phyloP scores from a whole-genome alignment of 2,888 invertebrate species.

The Globia sparganii region DNA sequence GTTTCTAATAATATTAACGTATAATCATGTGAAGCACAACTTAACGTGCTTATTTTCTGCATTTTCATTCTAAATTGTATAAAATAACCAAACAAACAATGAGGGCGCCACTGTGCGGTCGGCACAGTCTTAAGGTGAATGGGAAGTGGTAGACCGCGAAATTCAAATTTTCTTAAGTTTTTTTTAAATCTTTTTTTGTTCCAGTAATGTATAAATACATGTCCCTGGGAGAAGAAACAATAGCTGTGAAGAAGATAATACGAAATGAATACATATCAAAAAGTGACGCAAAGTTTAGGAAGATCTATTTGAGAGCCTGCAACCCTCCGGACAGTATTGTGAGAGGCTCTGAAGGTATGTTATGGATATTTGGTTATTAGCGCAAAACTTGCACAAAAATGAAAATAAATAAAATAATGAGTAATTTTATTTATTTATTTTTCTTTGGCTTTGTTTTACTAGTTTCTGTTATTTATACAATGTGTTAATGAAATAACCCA shows the following conservation, averaged over 20 bases:
- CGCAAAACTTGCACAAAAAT: background rate
- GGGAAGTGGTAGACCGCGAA: too few species aligned
- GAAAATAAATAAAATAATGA: background rate
- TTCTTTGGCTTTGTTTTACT: background rate
- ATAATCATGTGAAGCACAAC: too few species aligned
- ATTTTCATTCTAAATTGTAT: too few species aligned
- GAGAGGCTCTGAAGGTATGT: conserved; percentile 94
- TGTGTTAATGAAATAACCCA: too few species aligned
- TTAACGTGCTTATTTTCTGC: too few species aligned
- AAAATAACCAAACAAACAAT: too few species aligned
- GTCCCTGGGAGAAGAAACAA: conserved; percentile 90
- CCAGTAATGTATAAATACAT: conserved; percentile 95
- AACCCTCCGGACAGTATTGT: conserved; percentile 93
- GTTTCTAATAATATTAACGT: too few species aligned
- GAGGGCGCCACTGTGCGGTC: too few species aligned
- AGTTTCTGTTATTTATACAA: background rate
- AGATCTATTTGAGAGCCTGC: conserved; percentile 92
- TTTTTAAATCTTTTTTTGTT: conserved; percentile 58
- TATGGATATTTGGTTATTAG: conserved; percentile 3
- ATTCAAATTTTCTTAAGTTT: too few species aligned
- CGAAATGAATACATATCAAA: conserved; percentile 89
- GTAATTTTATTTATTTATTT: background rate
- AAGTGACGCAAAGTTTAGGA: conserved; percentile 91
- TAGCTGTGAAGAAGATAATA: conserved; percentile 82
- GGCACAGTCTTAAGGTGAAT: too few species aligned